These are phyloP conservation scores for Sarcophaga subvicina DNA, from an alignment of 2,888 invertebrate genomes.

Conservation along the genomic window DNA sequence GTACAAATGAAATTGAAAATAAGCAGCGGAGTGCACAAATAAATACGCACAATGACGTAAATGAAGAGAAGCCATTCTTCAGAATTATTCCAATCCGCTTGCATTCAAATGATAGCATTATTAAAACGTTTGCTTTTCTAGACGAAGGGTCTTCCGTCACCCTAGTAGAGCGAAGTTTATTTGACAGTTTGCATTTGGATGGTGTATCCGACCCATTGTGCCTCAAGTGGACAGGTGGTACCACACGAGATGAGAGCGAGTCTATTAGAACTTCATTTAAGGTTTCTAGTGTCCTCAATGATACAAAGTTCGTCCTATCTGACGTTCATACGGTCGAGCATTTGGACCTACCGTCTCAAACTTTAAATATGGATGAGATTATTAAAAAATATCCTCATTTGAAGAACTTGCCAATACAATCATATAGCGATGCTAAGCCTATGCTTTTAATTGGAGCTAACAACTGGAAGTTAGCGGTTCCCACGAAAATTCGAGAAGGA, in stretches of 20 bases:
- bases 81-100: too few relatives aligned
- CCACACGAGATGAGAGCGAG: constrained; percentile 23
- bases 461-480: background rate
- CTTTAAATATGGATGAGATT: constrained; percentile 14
- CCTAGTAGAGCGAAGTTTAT: constrained; percentile 21
- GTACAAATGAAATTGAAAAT: too few relatives aligned
- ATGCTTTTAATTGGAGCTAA: background rate
- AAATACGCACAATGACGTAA: too few relatives aligned
- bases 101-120: too few relatives aligned
- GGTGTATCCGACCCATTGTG: constrained; percentile 38
- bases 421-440: background rate
- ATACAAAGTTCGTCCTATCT: constrained; percentile 1
- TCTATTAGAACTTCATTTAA: constrained; percentile 26
- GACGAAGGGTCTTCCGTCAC: too few relatives aligned
- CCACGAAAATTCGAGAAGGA: constrained; percentile 21
- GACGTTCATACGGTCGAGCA: constrained; percentile 31
- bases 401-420: background rate
- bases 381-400: constrained; percentile 10
- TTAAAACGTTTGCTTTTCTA: too few relatives aligned
- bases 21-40: too few relatives aligned
- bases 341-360: constrained; percentile 15
- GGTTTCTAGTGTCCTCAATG: background rate
- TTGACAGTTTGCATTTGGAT: constrained; percentile 34
- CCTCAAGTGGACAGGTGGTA: constrained; percentile 39
- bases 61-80: too few relatives aligned